These are phyloP conservation scores for Poeciliopsis gracilis DNA, from an alignment of 2,797 vertebrate genomes.

Conservation along the genomic window DNA sequence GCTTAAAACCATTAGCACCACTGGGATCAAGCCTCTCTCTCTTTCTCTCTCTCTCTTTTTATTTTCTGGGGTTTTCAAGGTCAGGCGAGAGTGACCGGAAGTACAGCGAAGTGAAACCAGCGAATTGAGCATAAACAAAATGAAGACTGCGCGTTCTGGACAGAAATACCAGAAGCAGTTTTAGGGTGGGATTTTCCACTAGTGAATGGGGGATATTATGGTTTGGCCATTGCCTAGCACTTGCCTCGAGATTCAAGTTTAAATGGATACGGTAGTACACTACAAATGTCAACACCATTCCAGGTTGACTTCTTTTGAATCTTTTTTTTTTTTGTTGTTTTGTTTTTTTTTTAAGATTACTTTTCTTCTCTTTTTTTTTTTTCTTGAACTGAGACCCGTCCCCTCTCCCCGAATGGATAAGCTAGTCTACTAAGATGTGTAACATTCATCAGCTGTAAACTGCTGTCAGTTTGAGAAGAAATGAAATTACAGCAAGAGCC, in stretches of 20 bases:
- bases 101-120: conserved; percentile 31
- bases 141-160: conserved; percentile 38
- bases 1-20: conserved; percentile 67
- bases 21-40: conserved; percentile 49
- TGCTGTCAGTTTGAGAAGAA: conserved; percentile 87
- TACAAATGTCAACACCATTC: conserved; percentile 89
- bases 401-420: conserved; percentile 82
- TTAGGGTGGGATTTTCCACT: conserved; percentile 47
- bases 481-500: conserved; percentile 89
- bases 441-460: conserved; percentile 92
- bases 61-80: conserved; percentile 40
- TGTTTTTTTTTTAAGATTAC: conserved; percentile 48
- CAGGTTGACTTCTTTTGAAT: conserved; percentile 84
- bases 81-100: conserved; percentile 46
- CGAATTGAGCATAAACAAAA: conserved; percentile 27
- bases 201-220: conserved; percentile 43
- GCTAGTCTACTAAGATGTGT: conserved; percentile 93
- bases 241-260: conserved; percentile 84
- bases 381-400: conserved; percentile 79
- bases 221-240: conserved; percentile 81
- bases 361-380: conserved; percentile 50
- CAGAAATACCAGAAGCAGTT: conserved; percentile 58
- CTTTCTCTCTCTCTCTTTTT: not conserved
- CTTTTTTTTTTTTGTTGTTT: conserved; percentile 68
- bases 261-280: conserved; percentile 82